Percentiles rank a stretch among this genome's conserved stretches.
phyloP scores from a whole-genome alignment of 2,888 invertebrate genomes.

The Tiphia femorata region DNA sequence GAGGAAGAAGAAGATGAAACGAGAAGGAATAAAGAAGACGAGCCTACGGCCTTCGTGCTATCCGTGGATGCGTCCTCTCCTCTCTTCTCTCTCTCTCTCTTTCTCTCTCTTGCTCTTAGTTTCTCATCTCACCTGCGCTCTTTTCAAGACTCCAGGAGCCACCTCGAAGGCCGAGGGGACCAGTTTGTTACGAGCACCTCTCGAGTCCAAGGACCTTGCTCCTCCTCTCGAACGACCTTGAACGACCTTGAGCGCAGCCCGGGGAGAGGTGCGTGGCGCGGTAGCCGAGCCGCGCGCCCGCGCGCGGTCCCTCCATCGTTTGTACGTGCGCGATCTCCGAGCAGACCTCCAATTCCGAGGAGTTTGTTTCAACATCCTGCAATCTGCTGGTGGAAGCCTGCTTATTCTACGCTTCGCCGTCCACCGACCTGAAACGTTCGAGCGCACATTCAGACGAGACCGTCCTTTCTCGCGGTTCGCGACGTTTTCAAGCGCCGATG shows the following conservation, averaged over 20 bases:
- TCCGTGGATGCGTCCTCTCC: no score
- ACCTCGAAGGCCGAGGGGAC: conserved; percentile 27
- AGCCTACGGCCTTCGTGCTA: background rate
- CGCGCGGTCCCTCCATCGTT: background rate
- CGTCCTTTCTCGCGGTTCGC: no score
- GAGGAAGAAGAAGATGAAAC: conserved; percentile 13
- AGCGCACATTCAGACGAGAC: no score
- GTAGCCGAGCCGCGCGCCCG: no score
- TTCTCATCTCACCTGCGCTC: no score
- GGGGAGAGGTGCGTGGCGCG: conserved; percentile 19
- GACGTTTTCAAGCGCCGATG: no score
- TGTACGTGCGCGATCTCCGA: no score
- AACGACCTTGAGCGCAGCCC: conserved; percentile 51
- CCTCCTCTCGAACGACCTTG: conserved; percentile 51
- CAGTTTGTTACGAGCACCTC: conserved; percentile 39
- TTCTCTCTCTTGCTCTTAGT: conserved; percentile 10
- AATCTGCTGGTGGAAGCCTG: no score
- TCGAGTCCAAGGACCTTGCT: conserved; percentile 45
- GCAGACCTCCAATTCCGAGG: no score
- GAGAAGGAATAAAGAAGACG: background rate
- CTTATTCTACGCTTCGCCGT: no score
- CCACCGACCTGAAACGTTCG: no score
- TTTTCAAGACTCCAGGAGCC: conserved; percentile 16
- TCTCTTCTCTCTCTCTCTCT: conserved; percentile 13
- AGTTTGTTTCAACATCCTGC: no score